Conservation (phyloP, 2,797 vertebrate species). For the Clarias pachynema region DNA sequence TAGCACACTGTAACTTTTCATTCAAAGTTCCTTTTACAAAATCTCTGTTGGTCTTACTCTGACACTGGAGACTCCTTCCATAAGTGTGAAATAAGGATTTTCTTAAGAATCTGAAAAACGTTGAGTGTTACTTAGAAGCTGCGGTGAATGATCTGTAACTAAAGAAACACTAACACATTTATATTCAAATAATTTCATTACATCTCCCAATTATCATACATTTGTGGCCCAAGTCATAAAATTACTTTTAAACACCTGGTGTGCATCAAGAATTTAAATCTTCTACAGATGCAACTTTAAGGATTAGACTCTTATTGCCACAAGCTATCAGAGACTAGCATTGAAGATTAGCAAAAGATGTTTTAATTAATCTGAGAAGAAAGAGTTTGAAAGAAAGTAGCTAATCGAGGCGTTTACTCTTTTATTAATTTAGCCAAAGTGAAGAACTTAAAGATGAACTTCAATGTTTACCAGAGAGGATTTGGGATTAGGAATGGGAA, state of each 20-base stretch:
- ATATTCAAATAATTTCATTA: neutral
- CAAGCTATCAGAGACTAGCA: too few species aligned
- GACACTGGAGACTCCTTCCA: neutral
- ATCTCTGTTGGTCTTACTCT: neutral
- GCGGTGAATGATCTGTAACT: neutral
- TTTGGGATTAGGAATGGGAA: neutral
- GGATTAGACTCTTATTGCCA: too few species aligned
- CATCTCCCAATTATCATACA: neutral
- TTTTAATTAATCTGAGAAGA: neutral
- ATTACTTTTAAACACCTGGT: neutral
- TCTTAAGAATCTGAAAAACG: neutral
- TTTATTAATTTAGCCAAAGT: neutral
- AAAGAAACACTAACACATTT: neutral
- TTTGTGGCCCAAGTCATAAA: neutral
- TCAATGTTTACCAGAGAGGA: neutral
- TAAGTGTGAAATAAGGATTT: neutral
- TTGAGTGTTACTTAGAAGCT: neutral
- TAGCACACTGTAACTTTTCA: neutral
- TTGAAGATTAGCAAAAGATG: neutral
- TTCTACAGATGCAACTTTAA: neutral
- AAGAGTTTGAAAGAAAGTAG: neutral
- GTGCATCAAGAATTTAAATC: neutral
- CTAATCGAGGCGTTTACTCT: neutral
- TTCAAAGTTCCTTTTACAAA: neutral
- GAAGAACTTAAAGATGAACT: neutral